These are phyloP conservation scores for Notarius quadriscutis DNA, from an alignment of 2,113 vertebrate genomes.

Conservation along the genomic window DNA sequence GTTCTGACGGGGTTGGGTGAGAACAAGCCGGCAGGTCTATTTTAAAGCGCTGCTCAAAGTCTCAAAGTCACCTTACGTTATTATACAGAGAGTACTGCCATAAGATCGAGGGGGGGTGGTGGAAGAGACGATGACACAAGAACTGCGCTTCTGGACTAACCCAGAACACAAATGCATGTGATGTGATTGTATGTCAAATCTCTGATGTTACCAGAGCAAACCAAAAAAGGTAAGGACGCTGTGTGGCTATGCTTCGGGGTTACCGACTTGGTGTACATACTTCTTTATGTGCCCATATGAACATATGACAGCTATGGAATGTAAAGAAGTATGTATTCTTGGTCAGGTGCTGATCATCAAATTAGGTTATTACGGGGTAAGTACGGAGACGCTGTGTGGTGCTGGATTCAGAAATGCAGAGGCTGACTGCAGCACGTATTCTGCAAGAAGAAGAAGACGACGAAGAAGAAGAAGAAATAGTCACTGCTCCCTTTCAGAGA, in stretches of 20 bases:
- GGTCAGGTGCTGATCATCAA: conserved; percentile 80
- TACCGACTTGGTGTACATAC: conserved; percentile 97
- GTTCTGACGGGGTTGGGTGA: conserved; percentile 39
- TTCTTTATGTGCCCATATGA: conserved; percentile 99
- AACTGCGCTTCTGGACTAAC: conserved; percentile 55
- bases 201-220: neutral
- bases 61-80: conserved; percentile 61
- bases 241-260: conserved; percentile 55
- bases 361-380: conserved; percentile 20
- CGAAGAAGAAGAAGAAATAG: neutral
- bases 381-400: neutral
- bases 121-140: conserved; percentile 39
- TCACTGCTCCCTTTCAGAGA: conserved; percentile 63
- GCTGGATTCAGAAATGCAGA: neutral
- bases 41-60: conserved; percentile 75
- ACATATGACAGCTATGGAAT: conserved; percentile 99
- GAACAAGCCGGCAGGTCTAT: conserved; percentile 67
- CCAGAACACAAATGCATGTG: conserved; percentile 24
- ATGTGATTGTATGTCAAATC: conserved; percentile 14
- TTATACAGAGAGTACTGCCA: conserved; percentile 54
- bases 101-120: conserved; percentile 45
- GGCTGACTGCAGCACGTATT: conserved; percentile 72
- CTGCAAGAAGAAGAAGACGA: conserved; percentile 62
- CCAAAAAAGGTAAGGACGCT: conserved; percentile 59
- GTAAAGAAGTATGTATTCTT: conserved; percentile 99